Evolutionary conservation across 2,888 invertebrate species (phyloP), one percentile per base, ranked within the genome.

Genomic region (Myopa testacea): DNA sequence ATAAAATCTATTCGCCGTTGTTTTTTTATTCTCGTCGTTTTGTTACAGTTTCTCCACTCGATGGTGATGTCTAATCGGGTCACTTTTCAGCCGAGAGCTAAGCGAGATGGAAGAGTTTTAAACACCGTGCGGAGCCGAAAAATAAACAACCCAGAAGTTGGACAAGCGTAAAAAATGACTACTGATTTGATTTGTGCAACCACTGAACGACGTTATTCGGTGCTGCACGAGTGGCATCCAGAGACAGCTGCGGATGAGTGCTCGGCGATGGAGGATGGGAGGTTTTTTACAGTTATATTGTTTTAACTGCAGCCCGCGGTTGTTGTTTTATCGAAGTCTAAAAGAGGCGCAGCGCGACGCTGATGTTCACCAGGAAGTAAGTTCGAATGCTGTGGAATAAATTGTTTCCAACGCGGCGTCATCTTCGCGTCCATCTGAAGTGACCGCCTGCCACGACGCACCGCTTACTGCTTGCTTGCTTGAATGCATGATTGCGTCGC

Each of bases 331-430:
- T 85, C 86, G 85, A 85, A 84, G 84, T 85, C 7, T 85, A 85
- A 86, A 86, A 85, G 34, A 62, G 12, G 26, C 62, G 7, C n/a
- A 12, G 16, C 84, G 85, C 40, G 12, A 38, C 58, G 55, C 67
- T 45, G 55, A 14, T 60, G 83, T 82, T 82, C 82, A 85, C 85
- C 85, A 86, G 85, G 85, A 85, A 85, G 84, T 85, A 85, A 85
- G 84, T 84, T 84, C 83, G 83, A 83, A 80, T 50, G 85, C 84
- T 83, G 84, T 83, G 84, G 84, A 84, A 86, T 85, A 85, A 85
- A 86, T 86, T 85, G 85, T 86, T 78, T 76, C 14, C 69, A 45
- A 1, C 7, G 45, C 45, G 4, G 45, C 45, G 45, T 45, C 45
- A 45, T 45, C 45, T 45, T 45, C 45, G 45, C 45, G 62, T 76